Evolutionary conservation across 2,113 vertebrate species (phyloP).

Genomic region (Helogale parvula): DNA sequence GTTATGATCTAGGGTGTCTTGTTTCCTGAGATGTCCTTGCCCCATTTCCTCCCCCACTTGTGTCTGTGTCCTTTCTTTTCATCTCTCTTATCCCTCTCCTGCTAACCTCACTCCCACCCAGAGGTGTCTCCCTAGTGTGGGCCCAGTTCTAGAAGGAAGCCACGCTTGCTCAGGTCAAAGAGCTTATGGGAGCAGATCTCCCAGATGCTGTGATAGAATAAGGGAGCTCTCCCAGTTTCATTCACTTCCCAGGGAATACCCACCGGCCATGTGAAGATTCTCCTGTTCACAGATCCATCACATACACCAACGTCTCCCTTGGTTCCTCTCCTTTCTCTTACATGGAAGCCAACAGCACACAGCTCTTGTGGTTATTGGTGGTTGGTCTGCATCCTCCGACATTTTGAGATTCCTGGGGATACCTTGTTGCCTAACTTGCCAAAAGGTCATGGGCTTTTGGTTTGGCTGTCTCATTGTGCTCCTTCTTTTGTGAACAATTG

Average conservation of each 20-base stretch:
- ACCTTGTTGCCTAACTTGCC: not conserved
- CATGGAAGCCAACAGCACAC: not conserved
- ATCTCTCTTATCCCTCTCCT: not conserved
- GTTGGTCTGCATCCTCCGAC: not conserved
- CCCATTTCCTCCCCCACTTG: not conserved
- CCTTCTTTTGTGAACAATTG: not conserved
- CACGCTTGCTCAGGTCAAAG: not conserved
- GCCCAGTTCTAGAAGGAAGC: not conserved
- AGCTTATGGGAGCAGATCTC: not conserved
- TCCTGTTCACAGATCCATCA: not conserved
- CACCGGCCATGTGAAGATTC: not conserved
- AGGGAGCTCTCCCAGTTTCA: not conserved
- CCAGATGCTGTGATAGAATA: not conserved
- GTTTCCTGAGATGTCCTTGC: not conserved
- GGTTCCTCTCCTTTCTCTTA: not conserved
- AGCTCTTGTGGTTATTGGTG: not conserved
- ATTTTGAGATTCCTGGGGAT: not conserved
- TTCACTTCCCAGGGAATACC: not conserved
- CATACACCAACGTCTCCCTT: accelerated
- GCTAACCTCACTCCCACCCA: not conserved
- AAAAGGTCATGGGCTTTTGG: not conserved
- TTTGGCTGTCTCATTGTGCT: not conserved
- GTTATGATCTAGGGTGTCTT: too few relatives aligned
- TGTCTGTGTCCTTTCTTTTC: not conserved
- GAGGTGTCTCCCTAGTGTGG: not conserved